Evolutionary conservation across 2,113 vertebrate genomes (phyloP), one percentile per base, ranked within the genome.

Genomic region (Chaetorhynchus papuensis): DNA sequence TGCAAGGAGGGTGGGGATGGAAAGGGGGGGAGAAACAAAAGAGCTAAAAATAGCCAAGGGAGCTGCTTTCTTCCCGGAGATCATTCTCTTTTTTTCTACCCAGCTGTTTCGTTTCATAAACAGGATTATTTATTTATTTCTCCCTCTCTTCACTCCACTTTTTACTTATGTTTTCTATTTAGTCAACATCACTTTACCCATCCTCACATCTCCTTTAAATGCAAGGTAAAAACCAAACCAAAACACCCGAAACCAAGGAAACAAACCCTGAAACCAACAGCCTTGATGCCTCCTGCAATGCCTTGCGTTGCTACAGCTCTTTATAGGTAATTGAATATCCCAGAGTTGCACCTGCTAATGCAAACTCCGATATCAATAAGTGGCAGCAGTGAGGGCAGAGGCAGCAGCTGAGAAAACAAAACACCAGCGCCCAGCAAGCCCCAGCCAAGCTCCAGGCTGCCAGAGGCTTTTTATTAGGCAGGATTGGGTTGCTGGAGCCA

Each of bases 361-460:
- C 60, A 83, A 89, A 60, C 75, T 77, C 93, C 14, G 35, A 56
- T 81, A 68, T 76, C 80, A 69, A 8, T 52, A 75, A 85, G 63
- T 22, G 8, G 80, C 63, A 27, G 78, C 1, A 12, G 56, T 10
- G 69, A 86, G 80, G 90, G 80, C 72, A 85, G 70, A 94, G 88
- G 74, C 76, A 4, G 89, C 96, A 93, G 96, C 96, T 95, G 93
- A 94, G 91, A 83, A 80, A 94, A 95, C 95, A 96, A 91, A 94
- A 47, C 47, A 2, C 15, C 59, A 33, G 84, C 1, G 2, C 75
- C 70, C 94, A 30, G 90, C 88, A 44, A 90, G 52, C 17, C 63
- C 57, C n/a, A 2, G 63, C 33, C 83, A 19, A 39, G 65, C 76
- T 64, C 19, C 2, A 31, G 49, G 69, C 84, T 90, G 94, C 81